Base-by-base conservation (phyloP, 2,797 vertebrate genomes). In the Benthosema pterotum region DNA sequence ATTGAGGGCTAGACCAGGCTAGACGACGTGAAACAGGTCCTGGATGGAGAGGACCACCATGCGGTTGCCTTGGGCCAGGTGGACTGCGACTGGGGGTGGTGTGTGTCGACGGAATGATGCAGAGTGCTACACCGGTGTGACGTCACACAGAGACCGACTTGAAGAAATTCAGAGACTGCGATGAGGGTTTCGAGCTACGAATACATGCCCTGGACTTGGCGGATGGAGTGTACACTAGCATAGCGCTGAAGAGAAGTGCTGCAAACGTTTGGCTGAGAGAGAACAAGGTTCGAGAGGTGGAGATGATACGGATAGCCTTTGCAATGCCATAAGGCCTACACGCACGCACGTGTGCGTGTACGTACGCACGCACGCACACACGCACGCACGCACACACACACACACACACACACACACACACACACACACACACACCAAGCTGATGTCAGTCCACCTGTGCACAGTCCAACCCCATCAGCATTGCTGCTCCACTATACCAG, bases 61-160 rank as follows among this genome's bases (percentile, higher is more conserved):
- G 6, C 25, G 4, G 6, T 71, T 7, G 38, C 14, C n/a, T 9
- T 16, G 1, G 16, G 50, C 19, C 25, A 28, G 25, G 25, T 28
- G 25, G 70, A 53, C 9, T 5, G 32, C 3, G 15, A 65, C 25
- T 5, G 3, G 25, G 25, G 25, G 2, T n/a, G n/a, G n/a, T n/a
- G n/a, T n/a, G n/a, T n/a, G n/a, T n/a, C n/a, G n/a, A n/a, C n/a
- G n/a, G n/a, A n/a, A n/a, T n/a, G n/a, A n/a, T n/a, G n/a, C n/a
- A n/a, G n/a, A n/a, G n/a, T n/a, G n/a, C n/a, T n/a, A n/a, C n/a
- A n/a, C n/a, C n/a, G n/a, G n/a, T n/a, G n/a, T n/a, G n/a, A n/a
- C n/a, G n/a, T n/a, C 19, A 22, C 4, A 71, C 71, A 1, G 51
- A 73, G 15, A 74, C 14, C 0, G 67, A 76, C 5, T 22, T 71